These are phyloP conservation scores for Lottia scabra DNA, from an alignment of 2,888 invertebrate genomes.

Conservation along the genomic window DNA sequence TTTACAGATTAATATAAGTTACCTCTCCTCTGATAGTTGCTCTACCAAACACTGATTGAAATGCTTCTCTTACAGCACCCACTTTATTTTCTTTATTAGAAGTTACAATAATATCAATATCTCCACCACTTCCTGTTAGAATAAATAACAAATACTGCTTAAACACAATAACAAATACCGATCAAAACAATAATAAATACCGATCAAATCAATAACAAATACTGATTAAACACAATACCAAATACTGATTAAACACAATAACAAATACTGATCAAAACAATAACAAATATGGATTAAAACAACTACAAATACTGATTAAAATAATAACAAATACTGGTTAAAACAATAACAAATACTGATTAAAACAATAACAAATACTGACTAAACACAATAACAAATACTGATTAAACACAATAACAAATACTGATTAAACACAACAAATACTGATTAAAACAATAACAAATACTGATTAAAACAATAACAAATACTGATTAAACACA, in stretches of 20 bases:
- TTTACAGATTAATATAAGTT: not conserved
- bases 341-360: too few relatives aligned
- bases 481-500: too few relatives aligned
- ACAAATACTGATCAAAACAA: not conserved
- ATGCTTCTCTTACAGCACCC: constrained; percentile 82
- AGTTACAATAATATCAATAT: constrained; percentile 80
- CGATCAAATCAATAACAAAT: not conserved
- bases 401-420: too few relatives aligned
- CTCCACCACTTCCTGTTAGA: constrained; percentile 81
- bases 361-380: too few relatives aligned
- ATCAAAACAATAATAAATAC: not conserved
- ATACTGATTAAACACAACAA: too few relatives aligned
- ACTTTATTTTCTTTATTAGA: constrained; percentile 84
- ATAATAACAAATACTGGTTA: too few relatives aligned
- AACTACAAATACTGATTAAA: too few relatives aligned
- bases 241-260: not conserved
- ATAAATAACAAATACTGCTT: not conserved
- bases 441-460: too few relatives aligned
- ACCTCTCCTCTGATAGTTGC: constrained; percentile 76
- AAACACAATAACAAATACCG: not conserved
- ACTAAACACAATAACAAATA: too few relatives aligned
- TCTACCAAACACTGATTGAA: constrained; percentile 83
- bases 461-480: too few relatives aligned
- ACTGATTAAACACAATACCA: not conserved
- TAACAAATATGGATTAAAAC: too few relatives aligned